These are phyloP conservation scores for Clarias macrocephalus DNA, from an alignment of 2,113 vertebrate genomes.

Conservation along the genomic window DNA sequence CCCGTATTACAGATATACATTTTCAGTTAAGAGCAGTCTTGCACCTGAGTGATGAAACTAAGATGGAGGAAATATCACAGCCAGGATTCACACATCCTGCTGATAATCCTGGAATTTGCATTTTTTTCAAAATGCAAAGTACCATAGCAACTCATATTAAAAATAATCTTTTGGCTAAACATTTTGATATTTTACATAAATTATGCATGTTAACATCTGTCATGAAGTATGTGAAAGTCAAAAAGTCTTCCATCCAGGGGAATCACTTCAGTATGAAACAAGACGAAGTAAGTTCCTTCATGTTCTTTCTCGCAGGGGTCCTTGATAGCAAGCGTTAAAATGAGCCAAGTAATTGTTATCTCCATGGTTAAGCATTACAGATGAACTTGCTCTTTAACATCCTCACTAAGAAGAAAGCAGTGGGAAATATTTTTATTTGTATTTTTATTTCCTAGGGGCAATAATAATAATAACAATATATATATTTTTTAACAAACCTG, in stretches of 20 bases:
- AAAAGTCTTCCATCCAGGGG: neutral
- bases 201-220: neutral
- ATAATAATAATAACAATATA: too few species aligned
- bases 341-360: neutral
- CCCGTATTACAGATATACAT: too few species aligned
- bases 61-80: neutral
- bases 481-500: too few species aligned
- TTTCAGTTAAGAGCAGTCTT: neutral
- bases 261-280: neutral
- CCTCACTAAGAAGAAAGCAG: too few species aligned
- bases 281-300: neutral
- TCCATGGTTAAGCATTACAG: neutral
- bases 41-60: neutral
- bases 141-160: neutral
- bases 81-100: neutral
- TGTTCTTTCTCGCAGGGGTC: neutral
- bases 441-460: too few species aligned
- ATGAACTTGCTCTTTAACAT: neutral
- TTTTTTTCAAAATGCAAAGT: neutral
- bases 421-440: too few species aligned
- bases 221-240: neutral
- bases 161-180: neutral
- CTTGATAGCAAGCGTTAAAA: neutral
- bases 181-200: neutral
- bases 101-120: neutral